Evolutionary conservation across 2,888 invertebrate species (phyloP), one percentile per base, ranked within the genome.

Genomic region (Athalia cordata): DNA sequence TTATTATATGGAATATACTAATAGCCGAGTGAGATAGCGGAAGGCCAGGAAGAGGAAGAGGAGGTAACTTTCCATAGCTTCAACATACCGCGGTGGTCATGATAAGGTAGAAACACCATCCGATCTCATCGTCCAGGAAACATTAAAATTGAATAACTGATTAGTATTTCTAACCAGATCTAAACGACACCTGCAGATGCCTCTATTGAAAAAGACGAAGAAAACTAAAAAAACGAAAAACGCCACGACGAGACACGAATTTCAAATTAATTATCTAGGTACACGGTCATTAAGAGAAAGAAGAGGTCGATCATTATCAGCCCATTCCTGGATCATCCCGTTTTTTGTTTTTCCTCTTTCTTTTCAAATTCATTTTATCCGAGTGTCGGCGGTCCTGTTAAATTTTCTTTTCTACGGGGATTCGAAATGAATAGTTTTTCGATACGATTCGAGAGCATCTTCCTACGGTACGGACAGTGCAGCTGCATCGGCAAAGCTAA

Each of bases 91-190:
- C 29, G 29, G 29, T 29, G 29, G 29, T 29, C 29, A 2, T 29
- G 29, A 29, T 29, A 29, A 29, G 29, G 29, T 29, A 29, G 29
- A 29, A 29, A 29, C 55, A 55, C n/a, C 55, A 55, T 29, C 0
- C 55, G 7, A 4, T n/a, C 3, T 55, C 59, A 72, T 72, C 72
- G 47, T 72, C 72, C 57, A 72, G 72, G 72, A 72, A 72, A 72
- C 72, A 72, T 72, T 59, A 72, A 72, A 59, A 72, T 57, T 59
- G 72, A 72, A 72, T 70, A 59, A 57, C 59, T 57, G 70, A 70
- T 70, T 59, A 70, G 45, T 47, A 43, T 8, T 29, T 29, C 29
- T 2, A 29, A 29, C 29, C 29, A 29, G 1, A 29, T 29, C 29
- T 2, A 2, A 29, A 29, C 29, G 29, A 29, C 29, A 29, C 29